Base-by-base conservation (phyloP, 2,888 invertebrate genomes). In the Formica aserva region DNA sequence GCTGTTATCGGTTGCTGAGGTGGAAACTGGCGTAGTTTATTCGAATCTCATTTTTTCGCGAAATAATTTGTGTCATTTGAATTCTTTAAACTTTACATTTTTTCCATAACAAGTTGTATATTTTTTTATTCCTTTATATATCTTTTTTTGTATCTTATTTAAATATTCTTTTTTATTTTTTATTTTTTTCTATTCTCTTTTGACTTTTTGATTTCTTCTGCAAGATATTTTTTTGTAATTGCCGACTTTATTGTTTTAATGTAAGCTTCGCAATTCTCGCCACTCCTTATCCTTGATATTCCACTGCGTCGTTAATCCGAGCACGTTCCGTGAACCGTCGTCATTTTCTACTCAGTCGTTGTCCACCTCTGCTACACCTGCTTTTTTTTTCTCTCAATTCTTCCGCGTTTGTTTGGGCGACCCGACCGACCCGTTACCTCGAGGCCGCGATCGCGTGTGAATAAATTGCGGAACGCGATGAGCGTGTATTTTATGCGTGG, bases 341-440 rank as follows among this genome's bases (percentile, higher is more conserved):
- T 32, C 74, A n/a, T 85, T 80, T 83, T 80, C 72, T 38, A 60
- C 66, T 66, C 29, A 8, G 55, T 75, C 48, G 6, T 62, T 74
- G 48, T 72, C 80, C 84, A 29, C 76, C 26, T 65, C 55, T 71
- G 32, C 3, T 45, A 22, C 32, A 83, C 83, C 86, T 84, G 35
- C 32, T 87, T 83, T 60, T 86, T 85, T 63, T 86, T 72, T 78
- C 60, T 83, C 66, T 74, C 85, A 82, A 86, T 88, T 88, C 88
- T 88, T 90, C 90, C 89, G 90, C 74, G 81, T 89, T 76, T 84
- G 86, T 88, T 87, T 87, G 85, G 87, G 81, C 86, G 76, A 83
- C 77, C 78, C 75, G 77, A 75, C 86, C 85, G 88, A 86, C 87
- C 89, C 91, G 91, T 91, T 91, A 91, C 89, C 89, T 92, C 88